Evolutionary conservation across 2,888 invertebrate species (phyloP), one percentile per base, ranked within the genome.

Genomic region (Eucriotettix oculatus): DNA sequence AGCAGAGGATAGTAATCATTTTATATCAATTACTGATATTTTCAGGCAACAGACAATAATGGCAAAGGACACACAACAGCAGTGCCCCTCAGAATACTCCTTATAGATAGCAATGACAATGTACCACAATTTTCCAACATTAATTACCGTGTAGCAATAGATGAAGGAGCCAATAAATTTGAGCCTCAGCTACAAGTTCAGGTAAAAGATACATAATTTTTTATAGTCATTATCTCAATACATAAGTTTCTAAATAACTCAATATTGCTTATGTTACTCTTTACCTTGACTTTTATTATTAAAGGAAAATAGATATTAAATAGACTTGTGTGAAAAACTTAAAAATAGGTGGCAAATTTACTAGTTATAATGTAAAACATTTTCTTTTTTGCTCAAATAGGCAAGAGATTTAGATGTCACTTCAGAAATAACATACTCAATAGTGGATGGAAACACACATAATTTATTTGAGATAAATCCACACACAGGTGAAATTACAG

Each of bases 51-150:
- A 12, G 94, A 94, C 66, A 85, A 90, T 68, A 83, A 86, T 63
- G 92, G 91, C 0, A 78, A 79, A 16, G 92, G 89, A 0, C 88
- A 87, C 68, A 84, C 82, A 53, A 83, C 86, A 0, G 85, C 86
- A 42, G 88, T 89, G 0, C 85, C 90, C 0, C 75, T 95, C 2
- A 85, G 87, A 66, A 85, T 95, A 60, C 80, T 84, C 0, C 77
- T 95, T 1, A 80, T 79, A 0, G 94, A 94, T 71, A 86, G 87
- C 61, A 95, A 95, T 71, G 95, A 95, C 74, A 93, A 91, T 70
- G 82, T 90, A 0, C 95, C 95, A 0, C 78, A 81, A 16, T 96
- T 96, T 73, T 77, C 81, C 52, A 86, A 87, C 61, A 78, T 83
- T 0, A 77, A 84, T 54, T 93, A 93, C 74, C 81, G 83, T 41